Evolutionary conservation across 2,888 invertebrate genomes (phyloP).

Genomic region (Deilephila elpenor): DNA sequence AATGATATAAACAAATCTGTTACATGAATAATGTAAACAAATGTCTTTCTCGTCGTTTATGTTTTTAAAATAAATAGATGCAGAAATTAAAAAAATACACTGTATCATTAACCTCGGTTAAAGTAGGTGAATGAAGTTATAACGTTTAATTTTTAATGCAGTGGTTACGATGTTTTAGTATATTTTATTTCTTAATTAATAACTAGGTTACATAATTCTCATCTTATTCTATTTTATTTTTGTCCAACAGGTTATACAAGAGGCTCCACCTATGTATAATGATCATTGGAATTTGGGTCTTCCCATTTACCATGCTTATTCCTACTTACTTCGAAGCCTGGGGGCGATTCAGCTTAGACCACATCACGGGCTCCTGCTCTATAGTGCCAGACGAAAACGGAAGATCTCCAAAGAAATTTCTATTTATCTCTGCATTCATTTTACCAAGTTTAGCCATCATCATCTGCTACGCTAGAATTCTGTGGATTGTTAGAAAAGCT

Average conservation of each 20-base stretch:
- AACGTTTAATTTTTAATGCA: too few species aligned
- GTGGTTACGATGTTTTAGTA: too few species aligned
- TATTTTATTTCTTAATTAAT: too few species aligned
- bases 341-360: slow-evolving; percentile 92
- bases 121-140: too few species aligned
- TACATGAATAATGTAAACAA: too few species aligned
- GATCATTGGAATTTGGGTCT: slow-evolving; percentile 89
- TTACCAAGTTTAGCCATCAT: slow-evolving; percentile 93
- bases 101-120: too few species aligned
- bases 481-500: slow-evolving; percentile 90
- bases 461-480: slow-evolving; percentile 92
- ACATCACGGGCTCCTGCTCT: slow-evolving; percentile 90
- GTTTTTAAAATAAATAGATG: too few species aligned
- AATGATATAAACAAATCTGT: too few species aligned
- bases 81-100: too few species aligned
- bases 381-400: slow-evolving; percentile 88
- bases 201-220: background rate
- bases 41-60: too few species aligned
- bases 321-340: slow-evolving; percentile 90
- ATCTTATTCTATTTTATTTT: slow-evolving; percentile 20
- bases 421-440: slow-evolving; percentile 93
- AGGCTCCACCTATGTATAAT: slow-evolving; percentile 87
- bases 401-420: slow-evolving; percentile 89
- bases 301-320: slow-evolving; percentile 87
- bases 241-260: slow-evolving; percentile 86